Conservation (phyloP, 2,888 invertebrate genomes). For the Sphecodes monilicornis region DNA sequence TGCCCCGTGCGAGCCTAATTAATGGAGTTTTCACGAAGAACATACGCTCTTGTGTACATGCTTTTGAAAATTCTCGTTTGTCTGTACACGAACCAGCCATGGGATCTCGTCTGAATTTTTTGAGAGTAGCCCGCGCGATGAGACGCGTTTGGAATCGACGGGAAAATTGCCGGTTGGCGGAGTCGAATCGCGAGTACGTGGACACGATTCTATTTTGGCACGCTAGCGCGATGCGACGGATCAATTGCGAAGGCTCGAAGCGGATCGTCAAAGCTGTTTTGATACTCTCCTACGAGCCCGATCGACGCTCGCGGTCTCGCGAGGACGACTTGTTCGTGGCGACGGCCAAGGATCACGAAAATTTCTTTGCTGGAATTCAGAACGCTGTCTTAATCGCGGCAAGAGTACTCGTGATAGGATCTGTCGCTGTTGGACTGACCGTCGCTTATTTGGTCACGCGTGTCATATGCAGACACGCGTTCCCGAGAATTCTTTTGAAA, state of each 20-base stretch:
- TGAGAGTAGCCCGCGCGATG: slow-evolving; percentile 4
- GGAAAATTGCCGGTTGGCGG: slow-evolving; percentile 13
- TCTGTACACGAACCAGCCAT: slow-evolving; percentile 11
- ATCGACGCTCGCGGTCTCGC: neutral
- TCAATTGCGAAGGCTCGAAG: slow-evolving; percentile 26
- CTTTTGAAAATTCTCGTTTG: neutral
- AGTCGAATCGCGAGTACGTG: neutral
- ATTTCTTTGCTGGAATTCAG: slow-evolving; percentile 42
- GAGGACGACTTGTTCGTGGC: neutral
- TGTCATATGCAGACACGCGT: slow-evolving; percentile 57
- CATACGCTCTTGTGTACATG: no score
- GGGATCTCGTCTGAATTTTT: slow-evolving; percentile 27
- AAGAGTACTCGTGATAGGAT: slow-evolving; percentile 68
- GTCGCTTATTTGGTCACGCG: slow-evolving; percentile 69
- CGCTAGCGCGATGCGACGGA: neutral
- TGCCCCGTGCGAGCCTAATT: neutral
- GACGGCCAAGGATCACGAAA: neutral
- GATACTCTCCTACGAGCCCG: slow-evolving; percentile 43
- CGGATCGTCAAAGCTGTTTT: slow-evolving; percentile 32
- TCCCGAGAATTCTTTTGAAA: slow-evolving; percentile 67
- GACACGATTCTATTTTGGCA: slow-evolving; percentile 29
- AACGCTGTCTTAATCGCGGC: slow-evolving; percentile 59
- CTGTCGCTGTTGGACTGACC: slow-evolving; percentile 61
- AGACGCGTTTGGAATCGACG: slow-evolving; percentile 7
- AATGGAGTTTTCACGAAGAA: neutral